Conservation (phyloP, 2,797 vertebrate genomes). For the Linurgus olivaceus region DNA sequence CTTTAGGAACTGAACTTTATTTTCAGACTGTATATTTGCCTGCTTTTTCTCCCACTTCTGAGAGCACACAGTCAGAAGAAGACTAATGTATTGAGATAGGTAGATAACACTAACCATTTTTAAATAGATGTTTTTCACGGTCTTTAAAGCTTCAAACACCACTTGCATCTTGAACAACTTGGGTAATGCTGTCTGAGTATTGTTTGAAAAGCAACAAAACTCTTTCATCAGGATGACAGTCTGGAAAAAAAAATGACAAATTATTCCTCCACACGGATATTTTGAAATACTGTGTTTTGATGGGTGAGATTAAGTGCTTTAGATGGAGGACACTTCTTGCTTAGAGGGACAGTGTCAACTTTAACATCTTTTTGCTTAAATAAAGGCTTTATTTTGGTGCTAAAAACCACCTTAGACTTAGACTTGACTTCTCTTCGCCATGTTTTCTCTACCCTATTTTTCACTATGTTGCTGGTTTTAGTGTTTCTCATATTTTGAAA, state of each 20-base stretch:
- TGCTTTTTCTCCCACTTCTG: neutral
- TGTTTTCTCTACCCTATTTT: neutral
- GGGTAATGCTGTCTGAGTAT: conserved; percentile 22
- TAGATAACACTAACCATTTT: neutral
- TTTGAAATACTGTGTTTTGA: conserved; percentile 44
- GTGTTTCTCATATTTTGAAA: neutral
- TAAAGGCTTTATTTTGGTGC: neutral
- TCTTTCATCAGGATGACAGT: conserved; percentile 50
- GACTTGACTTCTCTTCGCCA: neutral
- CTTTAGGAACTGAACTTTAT: neutral
- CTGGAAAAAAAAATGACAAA: conserved; percentile 19
- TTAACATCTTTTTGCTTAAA: conserved; percentile 18
- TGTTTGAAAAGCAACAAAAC: neutral
- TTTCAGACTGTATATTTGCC: neutral
- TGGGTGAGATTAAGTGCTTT: conserved; percentile 19
- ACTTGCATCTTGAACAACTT: neutral
- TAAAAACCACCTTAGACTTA: neutral
- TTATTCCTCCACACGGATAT: neutral
- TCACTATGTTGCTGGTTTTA: neutral
- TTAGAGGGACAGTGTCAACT: conserved; percentile 51
- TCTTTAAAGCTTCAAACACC: conserved; percentile 6
- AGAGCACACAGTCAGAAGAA: neutral
- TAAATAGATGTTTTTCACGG: neutral
- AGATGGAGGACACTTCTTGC: conserved; percentile 47
- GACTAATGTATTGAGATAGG: neutral